Percentiles rank a stretch among this genome's conserved stretches.
Conservation (phyloP, 2,888 invertebrate species). For the Ommatoiulus sabulosus region DNA sequence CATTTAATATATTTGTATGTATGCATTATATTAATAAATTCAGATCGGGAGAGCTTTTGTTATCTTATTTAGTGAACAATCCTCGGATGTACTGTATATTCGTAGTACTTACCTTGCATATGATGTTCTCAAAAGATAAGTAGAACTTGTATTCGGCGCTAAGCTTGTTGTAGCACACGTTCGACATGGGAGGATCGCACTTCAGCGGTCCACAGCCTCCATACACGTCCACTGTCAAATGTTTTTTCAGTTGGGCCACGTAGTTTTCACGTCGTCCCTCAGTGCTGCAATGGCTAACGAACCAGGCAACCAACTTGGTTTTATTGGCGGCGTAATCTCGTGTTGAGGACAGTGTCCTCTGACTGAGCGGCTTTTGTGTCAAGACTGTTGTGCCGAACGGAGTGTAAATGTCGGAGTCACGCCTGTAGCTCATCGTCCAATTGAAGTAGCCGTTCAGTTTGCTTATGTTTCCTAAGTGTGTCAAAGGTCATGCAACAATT, state of each 20-base stretch:
- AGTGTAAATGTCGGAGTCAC: conserved; percentile 49
- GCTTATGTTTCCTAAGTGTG: neutral
- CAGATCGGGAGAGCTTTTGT: too few species aligned
- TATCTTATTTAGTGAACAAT: too few species aligned
- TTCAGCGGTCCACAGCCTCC: neutral
- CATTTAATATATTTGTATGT: too few species aligned
- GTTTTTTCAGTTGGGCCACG: neutral
- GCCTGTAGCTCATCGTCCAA: conserved; percentile 57
- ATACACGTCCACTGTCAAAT: neutral
- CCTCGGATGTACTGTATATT: neutral
- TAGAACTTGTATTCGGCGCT: conserved; percentile 64
- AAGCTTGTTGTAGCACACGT: conserved; percentile 46
- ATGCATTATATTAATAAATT: too few species aligned
- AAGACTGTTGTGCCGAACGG: conserved; percentile 20
- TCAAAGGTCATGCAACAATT: neutral
- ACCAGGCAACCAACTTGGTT: conserved; percentile 17
- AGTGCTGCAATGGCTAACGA: neutral
- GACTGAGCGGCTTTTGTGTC: neutral
- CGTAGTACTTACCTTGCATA: conserved; percentile 61
- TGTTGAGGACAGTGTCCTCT: neutral
- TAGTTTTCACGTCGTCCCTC: neutral
- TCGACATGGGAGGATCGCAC: neutral
- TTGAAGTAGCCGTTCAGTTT: conserved; percentile 52
- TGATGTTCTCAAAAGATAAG: conserved; percentile 64
- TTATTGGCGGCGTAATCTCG: neutral